Base-by-base conservation (phyloP, 2,113 vertebrate species). In the Muntiacus muntjak region DNA sequence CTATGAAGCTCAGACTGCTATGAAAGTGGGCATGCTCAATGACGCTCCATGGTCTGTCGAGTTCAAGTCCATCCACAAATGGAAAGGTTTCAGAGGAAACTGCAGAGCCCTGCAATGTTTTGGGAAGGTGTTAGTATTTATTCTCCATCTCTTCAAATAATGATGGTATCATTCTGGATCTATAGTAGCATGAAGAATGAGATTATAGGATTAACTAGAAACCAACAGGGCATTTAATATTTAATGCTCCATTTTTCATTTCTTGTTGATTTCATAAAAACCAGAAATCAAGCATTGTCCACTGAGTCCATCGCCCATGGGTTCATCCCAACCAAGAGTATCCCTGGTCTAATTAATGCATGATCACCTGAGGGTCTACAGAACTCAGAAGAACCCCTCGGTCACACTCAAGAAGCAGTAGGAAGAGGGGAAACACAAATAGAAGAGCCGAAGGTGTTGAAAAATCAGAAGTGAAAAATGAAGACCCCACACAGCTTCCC, bases 251-350 rank as follows among this genome's bases (percentile, higher is more conserved):
- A 12, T 33, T 95, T 96, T 87, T 83, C 67, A 36, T 85, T 91
- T 94, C 43, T 58, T 87, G 25, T 64, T 91, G 84, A 62, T 50
- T 92, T 92, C 25, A 86, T 85, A 92, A 94, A 85, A 89, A 82
- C 64, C 50, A 82, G 55, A 76, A 93, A 54, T 25, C 23, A 36
- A 74, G 36, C 33, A 50, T 36, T 67, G 40, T 52, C 43, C 30
- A 9, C 33, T 8, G 50, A 71, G 30, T 26, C 45, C 11, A 17
- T 54, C 9, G 17, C n/a, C 33, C 28, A 23, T 14, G 0, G 55
- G 26, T 50, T 23, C 33, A 92, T 43, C 67, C 11, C 7, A 45
- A 64, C 57, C 84, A 86, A 54, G 2, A 89, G 47, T 57, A 64
- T n/a, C 43, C 23, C 19, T 64, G 16, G 19, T 67, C 60, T 30